A percentile compares a stretch with the other conserved stretches of the same genome.
phyloP scores from a whole-genome alignment of 2,888 invertebrate species.

The Latheticus oryzae region DNA sequence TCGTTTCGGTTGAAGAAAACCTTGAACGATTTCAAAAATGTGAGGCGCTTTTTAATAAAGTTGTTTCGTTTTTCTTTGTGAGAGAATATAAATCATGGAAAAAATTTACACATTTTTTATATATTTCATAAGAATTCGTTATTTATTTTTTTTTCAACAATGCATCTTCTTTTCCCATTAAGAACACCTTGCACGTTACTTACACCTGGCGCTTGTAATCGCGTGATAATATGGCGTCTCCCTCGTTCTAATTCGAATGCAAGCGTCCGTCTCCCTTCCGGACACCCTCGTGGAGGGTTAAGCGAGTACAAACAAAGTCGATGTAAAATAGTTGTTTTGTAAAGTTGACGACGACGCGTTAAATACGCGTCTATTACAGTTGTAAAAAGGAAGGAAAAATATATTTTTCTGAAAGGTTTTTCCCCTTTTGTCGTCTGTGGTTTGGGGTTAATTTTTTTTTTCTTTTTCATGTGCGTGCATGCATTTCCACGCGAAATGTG shows the following conservation, averaged over 20 bases:
- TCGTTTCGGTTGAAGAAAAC: no score
- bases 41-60: no score
- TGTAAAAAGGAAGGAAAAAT: no score
- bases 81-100: no score
- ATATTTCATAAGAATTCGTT: no score
- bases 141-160: no score
- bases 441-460: conserved; percentile 11
- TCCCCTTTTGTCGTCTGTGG: no score
- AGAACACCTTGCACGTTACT: conserved; percentile 26
- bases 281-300: conserved; percentile 36
- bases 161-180: conserved; percentile 13
- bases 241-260: conserved; percentile 39
- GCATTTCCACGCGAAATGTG: conserved; percentile 48
- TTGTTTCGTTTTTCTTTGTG: no score
- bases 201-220: conserved; percentile 36
- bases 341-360: conserved; percentile 22
- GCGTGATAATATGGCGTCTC: conserved; percentile 40
- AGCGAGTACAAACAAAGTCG: conserved; percentile 25
- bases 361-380: conserved; percentile 7
- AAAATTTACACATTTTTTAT: no score
- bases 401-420: no score
- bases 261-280: conserved; percentile 36
- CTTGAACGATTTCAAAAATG: no score
- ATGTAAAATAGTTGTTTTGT: conserved; percentile 28
- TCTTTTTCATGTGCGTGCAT: conserved; percentile 40